Evolutionary conservation across 2,888 invertebrate genomes (phyloP), one percentile per base, ranked within the genome.

Genomic region (Agriopis leucophaearia): DNA sequence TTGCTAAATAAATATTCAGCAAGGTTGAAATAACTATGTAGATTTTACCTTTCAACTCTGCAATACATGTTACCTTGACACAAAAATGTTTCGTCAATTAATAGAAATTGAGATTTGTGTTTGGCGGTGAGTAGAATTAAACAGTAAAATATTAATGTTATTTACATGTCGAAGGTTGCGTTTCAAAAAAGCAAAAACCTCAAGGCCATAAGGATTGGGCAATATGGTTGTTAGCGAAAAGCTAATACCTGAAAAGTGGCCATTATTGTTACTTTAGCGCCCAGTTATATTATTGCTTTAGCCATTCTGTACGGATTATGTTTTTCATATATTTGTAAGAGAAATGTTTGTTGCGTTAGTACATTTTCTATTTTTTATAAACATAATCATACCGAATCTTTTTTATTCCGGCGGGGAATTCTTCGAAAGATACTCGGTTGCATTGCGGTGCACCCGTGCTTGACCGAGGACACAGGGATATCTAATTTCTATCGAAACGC

Each of bases 41-140:
- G 81, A 89, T 86, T 88, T 86, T 89, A 87, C 88, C 90, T 90
- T 90, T 91, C 88, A 88, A 89, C 87, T 86, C 76, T 87, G 88
- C 87, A 90, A 89, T 80, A 83, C 80, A 77, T 75, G 69, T 71
- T 78, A 83, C 91, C 89, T 91, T 90, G 88, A 87, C 87, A 88
- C 84, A 82, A 83, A 88, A 88, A 85, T 81, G 84, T 87, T 88
- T 87, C 85, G 86, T 85, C 85, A 86, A 87, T 89, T 87, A 85
- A 83, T 84, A 84, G 84, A 87, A 86, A 85, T 84, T 82, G 77
- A 81, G 80, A 82, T 81, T 82, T 82, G 80, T 82, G 81, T 82
- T 84, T 76, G 74, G 77, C 72, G 66, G 76, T 76, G 75, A 75
- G 78, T 82, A 78, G 73, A 78, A 78, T 78, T 80, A 81, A 78